phyloP scores from a whole-genome alignment of 2,797 vertebrate genomes.

The Protosalanx chinensis region DNA sequence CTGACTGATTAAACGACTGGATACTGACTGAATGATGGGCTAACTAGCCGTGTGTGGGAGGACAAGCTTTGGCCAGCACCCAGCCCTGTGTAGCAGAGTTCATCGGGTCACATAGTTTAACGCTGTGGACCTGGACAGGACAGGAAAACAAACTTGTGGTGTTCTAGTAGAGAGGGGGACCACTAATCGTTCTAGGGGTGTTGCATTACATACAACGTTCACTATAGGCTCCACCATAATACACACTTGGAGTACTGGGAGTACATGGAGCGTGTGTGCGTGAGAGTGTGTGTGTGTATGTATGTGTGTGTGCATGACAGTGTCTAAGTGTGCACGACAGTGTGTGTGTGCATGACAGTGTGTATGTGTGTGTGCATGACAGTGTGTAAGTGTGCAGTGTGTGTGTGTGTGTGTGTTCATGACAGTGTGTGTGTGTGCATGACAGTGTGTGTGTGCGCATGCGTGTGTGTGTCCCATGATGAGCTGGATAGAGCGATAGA shows the following conservation, averaged over 20 bases:
- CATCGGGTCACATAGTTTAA: conserved; percentile 38
- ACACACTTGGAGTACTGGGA: not conserved
- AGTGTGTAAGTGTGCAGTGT: too few species aligned
- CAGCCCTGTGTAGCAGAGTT: conserved; percentile 29
- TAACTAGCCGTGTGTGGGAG: not conserved
- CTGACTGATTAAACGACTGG: too few species aligned
- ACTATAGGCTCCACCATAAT: conserved; percentile 32
- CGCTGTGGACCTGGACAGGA: not conserved
- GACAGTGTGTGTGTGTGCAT: too few species aligned
- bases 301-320: too few species aligned
- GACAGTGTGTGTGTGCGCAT: too few species aligned
- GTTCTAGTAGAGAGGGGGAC: conserved; percentile 16
- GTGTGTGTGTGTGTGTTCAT: too few species aligned
- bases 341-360: too few species aligned
- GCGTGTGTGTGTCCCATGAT: too few species aligned
- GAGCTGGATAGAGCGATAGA: too few species aligned
- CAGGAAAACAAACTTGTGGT: conserved; percentile 30
- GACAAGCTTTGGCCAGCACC: conserved; percentile 16
- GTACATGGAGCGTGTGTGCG: not conserved
- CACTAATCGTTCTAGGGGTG: conserved; percentile 15
- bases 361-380: too few species aligned
- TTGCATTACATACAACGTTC: conserved; percentile 48
- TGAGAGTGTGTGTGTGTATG: too few species aligned
- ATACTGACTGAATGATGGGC: not conserved
- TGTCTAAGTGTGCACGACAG: too few species aligned